Percentiles rank a stretch among this genome's conserved stretches.
phyloP scores from a whole-genome alignment of 2,888 invertebrate genomes.

The Rotaria magnacalcarata region DNA sequence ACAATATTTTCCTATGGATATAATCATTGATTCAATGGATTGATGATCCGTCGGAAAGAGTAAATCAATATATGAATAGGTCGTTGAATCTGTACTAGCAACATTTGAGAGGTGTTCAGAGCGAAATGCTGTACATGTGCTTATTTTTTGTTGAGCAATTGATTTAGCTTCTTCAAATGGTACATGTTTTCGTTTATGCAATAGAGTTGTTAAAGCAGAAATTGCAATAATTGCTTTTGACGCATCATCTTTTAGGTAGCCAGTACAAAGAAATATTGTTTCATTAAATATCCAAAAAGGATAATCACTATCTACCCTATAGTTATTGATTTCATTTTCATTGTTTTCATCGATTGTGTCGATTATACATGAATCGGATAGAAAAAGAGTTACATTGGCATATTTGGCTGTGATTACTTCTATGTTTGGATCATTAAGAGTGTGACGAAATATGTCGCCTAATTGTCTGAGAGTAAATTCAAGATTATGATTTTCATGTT shows the following conservation, averaged over 20 bases:
- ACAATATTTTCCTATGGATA: not conserved
- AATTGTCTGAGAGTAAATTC: constrained; percentile 9
- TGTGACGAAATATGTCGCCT: constrained; percentile 11
- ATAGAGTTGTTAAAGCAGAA: not conserved
- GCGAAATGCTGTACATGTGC: not conserved
- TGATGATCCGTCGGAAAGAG: not conserved
- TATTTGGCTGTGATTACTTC: constrained; percentile 33
- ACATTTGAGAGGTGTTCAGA: not conserved
- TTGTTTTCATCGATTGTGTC: not conserved
- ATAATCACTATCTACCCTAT: not conserved
- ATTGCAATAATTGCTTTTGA: not conserved
- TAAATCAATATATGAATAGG: not conserved
- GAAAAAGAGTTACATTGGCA: not conserved
- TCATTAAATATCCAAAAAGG: not conserved
- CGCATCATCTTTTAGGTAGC: not conserved
- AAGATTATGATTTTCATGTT: constrained; percentile 13
- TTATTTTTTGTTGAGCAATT: not conserved
- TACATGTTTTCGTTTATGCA: not conserved
- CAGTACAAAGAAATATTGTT: not conserved
- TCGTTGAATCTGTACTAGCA: not conserved
- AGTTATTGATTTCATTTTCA: not conserved
- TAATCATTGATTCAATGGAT: not conserved
- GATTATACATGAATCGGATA: not conserved
- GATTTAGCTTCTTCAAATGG: not conserved
- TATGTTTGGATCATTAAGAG: not conserved